Percentiles rank a stretch among this genome's conserved stretches.
phyloP scores from a whole-genome alignment of 2,888 invertebrate species.

The Chymomyza caudatula region DNA sequence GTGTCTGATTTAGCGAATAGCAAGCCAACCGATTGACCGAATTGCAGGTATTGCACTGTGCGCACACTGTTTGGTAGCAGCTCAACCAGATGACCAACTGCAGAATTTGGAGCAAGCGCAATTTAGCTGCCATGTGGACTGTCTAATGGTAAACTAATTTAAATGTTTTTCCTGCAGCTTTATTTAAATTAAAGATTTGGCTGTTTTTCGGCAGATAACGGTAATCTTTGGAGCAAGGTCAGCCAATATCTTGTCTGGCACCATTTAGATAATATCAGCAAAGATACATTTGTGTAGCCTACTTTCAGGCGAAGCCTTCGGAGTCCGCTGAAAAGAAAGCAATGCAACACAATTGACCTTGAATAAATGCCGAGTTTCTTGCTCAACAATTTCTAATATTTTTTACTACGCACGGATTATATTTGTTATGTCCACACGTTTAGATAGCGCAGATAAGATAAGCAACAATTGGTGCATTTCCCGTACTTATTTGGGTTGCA shows the following conservation, averaged over 20 bases:
- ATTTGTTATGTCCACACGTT: too few relatives aligned
- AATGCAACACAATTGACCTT: too few relatives aligned
- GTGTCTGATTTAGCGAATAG: slow-evolving; percentile 55
- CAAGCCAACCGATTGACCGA: slow-evolving; percentile 55
- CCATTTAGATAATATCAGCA: neutral
- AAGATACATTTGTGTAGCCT: neutral
- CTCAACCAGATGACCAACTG: neutral
- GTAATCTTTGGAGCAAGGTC: neutral
- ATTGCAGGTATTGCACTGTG: slow-evolving; percentile 62
- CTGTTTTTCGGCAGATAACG: neutral
- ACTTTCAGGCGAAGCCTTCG: neutral
- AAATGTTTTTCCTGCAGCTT: neutral
- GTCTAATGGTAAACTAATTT: neutral
- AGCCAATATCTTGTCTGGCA: neutral
- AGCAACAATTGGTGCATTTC: too few relatives aligned
- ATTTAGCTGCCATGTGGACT: neutral
- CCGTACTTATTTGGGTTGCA: neutral
- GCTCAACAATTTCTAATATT: too few relatives aligned
- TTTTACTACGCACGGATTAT: too few relatives aligned
- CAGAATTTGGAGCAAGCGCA: neutral
- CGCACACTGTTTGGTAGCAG: neutral
- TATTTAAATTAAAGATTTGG: neutral
- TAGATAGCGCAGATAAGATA: too few relatives aligned
- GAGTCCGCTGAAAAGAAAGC: neutral
- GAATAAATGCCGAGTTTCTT: too few relatives aligned